These are phyloP conservation scores for Glaucopsyche alexis DNA, from an alignment of 2,888 invertebrate species.

Conservation along the genomic window DNA sequence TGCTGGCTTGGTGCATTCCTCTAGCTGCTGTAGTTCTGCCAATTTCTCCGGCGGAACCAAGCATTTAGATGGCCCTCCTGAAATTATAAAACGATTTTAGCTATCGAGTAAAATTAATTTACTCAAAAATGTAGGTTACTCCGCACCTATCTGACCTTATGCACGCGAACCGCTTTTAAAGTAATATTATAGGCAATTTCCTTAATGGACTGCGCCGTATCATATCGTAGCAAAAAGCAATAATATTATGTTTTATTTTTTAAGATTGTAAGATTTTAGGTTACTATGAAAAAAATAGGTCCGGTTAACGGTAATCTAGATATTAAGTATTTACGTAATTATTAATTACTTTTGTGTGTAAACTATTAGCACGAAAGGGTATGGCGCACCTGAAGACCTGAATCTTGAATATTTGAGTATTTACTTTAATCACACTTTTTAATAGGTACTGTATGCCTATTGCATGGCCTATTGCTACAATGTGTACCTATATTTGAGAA, in stretches of 20 bases:
- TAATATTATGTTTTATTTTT: constrained; percentile 20
- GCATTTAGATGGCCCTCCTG: constrained; percentile 74
- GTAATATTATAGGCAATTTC: constrained; percentile 29
- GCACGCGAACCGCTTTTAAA: constrained; percentile 30
- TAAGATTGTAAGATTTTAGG: constrained; percentile 6
- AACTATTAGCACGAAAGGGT: constrained; percentile 7
- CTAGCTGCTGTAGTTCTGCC: constrained; percentile 53
- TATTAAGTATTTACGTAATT: background rate
- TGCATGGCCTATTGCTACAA: too few species aligned
- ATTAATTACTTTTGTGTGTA: background rate
- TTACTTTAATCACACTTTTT: background rate
- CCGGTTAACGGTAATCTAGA: background rate
- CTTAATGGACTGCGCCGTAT: constrained; percentile 26
- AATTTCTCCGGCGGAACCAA: constrained; percentile 79
- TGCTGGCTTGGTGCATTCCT: constrained; percentile 80
- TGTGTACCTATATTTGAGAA: too few species aligned
- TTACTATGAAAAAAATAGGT: background rate
- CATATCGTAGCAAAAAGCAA: background rate
- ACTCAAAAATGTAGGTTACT: constrained; percentile 29
- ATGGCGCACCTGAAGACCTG: background rate
- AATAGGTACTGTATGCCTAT: background rate
- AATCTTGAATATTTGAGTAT: background rate
- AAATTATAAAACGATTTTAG: constrained; percentile 31
- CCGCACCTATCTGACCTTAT: constrained; percentile 27
- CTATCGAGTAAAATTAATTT: constrained; percentile 22